These are phyloP conservation scores for Pituophis catenifer DNA, from an alignment of 2,113 vertebrate genomes.

Conservation along the genomic window DNA sequence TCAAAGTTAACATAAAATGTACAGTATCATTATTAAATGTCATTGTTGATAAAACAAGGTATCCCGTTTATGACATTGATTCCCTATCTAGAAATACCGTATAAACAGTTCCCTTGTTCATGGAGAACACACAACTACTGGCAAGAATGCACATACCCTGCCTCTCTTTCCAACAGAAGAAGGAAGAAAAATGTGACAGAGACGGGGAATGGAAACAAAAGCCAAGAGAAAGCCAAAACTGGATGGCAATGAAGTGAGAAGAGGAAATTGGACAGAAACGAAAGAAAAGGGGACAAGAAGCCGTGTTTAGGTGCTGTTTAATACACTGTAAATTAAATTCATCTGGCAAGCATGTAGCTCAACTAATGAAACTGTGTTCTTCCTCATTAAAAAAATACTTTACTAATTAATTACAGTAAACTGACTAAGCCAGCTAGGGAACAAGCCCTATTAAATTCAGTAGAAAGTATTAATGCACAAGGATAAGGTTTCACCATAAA, in stretches of 20 bases:
- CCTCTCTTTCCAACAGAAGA: background rate
- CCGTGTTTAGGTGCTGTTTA: background rate
- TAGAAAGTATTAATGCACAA: background rate
- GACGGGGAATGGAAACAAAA: background rate
- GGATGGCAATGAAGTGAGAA: background rate
- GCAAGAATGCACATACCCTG: background rate
- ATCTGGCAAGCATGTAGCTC: background rate
- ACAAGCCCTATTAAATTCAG: background rate
- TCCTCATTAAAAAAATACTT: background rate
- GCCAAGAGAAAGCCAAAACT: background rate
- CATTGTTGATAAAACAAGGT: background rate
- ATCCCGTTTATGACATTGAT: background rate
- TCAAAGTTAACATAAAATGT: background rate
- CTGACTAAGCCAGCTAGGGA: background rate
- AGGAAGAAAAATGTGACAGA: background rate
- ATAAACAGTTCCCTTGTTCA: background rate
- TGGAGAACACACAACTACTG: background rate
- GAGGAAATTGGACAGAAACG: background rate
- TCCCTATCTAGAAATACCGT: background rate
- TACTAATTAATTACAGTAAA: background rate
- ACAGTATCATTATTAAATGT: background rate
- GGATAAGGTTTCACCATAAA: background rate
- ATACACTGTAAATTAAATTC: background rate
- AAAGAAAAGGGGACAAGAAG: background rate
- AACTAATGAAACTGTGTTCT: background rate